These are phyloP conservation scores for Phrynosoma blainvillii DNA, from an alignment of 2,113 vertebrate genomes.

Conservation along the genomic window DNA sequence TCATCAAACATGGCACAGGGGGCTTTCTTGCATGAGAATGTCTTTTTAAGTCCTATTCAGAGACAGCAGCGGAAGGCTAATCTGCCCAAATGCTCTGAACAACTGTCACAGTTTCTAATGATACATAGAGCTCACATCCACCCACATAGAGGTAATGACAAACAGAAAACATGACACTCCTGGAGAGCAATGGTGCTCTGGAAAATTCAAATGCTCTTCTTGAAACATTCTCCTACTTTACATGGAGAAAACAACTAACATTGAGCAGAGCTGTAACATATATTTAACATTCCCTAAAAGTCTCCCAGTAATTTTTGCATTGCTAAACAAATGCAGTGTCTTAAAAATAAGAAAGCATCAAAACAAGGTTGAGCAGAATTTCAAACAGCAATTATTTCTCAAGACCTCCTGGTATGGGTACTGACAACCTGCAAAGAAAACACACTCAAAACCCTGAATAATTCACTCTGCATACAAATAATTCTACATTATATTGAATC, in stretches of 20 bases:
- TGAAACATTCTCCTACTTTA: neutral
- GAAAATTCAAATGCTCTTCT: neutral
- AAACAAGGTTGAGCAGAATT: neutral
- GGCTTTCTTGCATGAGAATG: neutral
- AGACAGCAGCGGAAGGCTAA: neutral
- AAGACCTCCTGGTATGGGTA: neutral
- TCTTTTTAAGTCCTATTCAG: neutral
- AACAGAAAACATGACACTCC: neutral
- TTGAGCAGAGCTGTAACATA: neutral
- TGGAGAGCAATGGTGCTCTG: neutral
- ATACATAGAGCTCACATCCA: neutral
- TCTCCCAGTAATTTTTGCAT: neutral
- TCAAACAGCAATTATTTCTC: slow-evolving; percentile 25
- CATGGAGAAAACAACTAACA: neutral
- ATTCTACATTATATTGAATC: neutral
- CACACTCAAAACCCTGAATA: neutral
- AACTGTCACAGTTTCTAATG: neutral
- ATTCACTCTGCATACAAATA: neutral
- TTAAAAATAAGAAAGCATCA: neutral
- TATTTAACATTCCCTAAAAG: neutral
- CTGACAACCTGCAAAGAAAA: neutral
- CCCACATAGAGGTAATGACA: neutral
- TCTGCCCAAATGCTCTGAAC: slow-evolving; percentile 17
- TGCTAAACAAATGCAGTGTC: slow-evolving; percentile 4
- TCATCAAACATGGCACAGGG: neutral